Evolutionary conservation across 2,888 invertebrate species (phyloP), one percentile per base, ranked within the genome.

Genomic region (Athrips mouffetella): DNA sequence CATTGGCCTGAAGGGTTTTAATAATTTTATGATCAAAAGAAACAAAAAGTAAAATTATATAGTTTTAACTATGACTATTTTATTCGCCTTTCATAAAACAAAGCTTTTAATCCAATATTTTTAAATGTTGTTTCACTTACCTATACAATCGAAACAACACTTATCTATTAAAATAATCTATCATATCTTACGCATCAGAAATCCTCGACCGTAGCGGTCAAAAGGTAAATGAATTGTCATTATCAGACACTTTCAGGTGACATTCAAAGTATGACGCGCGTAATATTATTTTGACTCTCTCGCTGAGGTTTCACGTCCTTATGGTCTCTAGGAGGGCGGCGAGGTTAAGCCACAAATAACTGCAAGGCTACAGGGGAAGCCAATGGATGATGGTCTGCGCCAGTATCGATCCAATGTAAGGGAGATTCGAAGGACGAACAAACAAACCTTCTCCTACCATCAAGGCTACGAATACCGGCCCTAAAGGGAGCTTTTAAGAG

Each of bases 331-430:
- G 25, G 6, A 48, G n/a, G 21, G 35, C 30, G 31, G 8, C 35
- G 31, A 31, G 37, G 37, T 11, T 20, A 10, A 4, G 39, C 41
- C 49, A 23, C 41, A 49, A 49, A 49, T 45, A 46, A 29, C 45
- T 20, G 15, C 33, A 50, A 50, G 46, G 49, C 35, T 40, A 35
- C 27, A 31, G 46, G 41, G 50, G 21, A 39, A 49, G 48, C 31
- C 37, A 48, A 29, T 45, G 49, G 52, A 50, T 54, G 51, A 54
- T 50, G 52, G 55, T 54, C 54, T 63, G 59, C 53, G 62, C 62
- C 60, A 53, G 61, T 66, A 66, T 68, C 59, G 66, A 68, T 64
- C 65, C 55, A 49, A 53, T 45, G 57, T 49, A 52, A 48, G 48
- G 50, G 46, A 55, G 51, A 45, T 53, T 58, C 57, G 60, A 63